A percentile compares a stretch with the other conserved stretches of the same genome.
phyloP scores from a whole-genome alignment of 2,113 vertebrate genomes.

The Phainopepla nitens region DNA sequence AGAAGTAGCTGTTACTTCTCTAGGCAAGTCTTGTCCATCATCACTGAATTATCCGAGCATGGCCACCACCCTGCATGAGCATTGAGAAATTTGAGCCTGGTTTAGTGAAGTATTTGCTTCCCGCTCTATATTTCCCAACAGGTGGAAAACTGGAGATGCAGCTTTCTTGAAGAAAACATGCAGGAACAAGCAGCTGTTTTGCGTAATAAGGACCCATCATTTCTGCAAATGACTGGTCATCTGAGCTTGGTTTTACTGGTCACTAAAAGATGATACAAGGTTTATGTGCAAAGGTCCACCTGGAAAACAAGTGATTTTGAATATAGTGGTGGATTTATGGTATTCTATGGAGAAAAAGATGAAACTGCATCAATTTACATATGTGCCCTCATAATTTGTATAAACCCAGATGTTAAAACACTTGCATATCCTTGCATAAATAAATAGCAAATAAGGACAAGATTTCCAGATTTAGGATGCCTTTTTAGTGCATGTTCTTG shows the following conservation, averaged over 20 bases:
- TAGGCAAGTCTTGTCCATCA: neutral
- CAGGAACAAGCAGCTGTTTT: neutral
- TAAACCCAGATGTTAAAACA: conserved; percentile 3
- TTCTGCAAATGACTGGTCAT: neutral
- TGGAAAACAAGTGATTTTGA: neutral
- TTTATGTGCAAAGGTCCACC: neutral
- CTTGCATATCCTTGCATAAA: conserved; percentile 19
- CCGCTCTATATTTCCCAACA: neutral
- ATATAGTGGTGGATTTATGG: neutral
- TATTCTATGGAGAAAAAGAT: neutral
- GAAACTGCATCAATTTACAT: neutral
- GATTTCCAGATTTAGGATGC: conserved; percentile 7
- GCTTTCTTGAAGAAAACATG: neutral
- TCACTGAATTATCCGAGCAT: neutral
- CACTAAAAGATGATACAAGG: neutral
- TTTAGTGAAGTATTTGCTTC: neutral
- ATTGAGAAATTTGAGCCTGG: neutral
- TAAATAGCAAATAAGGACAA: conserved; percentile 4
- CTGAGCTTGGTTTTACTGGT: neutral
- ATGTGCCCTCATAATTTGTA: neutral
- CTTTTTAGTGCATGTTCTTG: neutral
- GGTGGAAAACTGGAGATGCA: neutral
- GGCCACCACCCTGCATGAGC: neutral
- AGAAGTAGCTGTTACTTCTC: neutral
- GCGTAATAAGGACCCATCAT: neutral